phyloP scores from a whole-genome alignment of 2,888 invertebrate genomes.

The Carabus problematicus region DNA sequence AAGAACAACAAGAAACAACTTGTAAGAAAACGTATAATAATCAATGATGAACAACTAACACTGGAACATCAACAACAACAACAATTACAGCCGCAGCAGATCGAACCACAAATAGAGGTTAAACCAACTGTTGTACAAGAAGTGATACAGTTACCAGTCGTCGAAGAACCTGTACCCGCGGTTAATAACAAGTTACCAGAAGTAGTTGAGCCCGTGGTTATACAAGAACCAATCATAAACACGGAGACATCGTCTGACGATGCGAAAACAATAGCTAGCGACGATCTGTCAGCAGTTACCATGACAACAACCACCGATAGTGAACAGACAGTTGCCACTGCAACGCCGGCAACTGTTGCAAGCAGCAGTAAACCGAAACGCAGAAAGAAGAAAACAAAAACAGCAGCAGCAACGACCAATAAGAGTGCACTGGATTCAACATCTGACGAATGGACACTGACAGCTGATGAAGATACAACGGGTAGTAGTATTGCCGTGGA shows the following conservation, averaged over 20 bases:
- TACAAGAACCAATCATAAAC: too few relatives aligned
- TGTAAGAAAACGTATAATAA: conserved; percentile 50
- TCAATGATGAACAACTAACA: conserved; percentile 49
- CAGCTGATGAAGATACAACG: conserved; percentile 43
- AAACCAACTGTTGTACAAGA: conserved; percentile 12
- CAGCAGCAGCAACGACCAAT: conserved; percentile 24
- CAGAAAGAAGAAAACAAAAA: conserved; percentile 27
- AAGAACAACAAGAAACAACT: conserved; percentile 11
- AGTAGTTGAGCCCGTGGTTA: background rate
- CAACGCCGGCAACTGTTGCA: too few relatives aligned
- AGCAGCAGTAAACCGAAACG: conserved; percentile 16
- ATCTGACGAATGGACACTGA: background rate
- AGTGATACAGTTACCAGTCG: background rate
- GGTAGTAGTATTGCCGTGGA: too few relatives aligned
- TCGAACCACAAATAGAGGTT: background rate
- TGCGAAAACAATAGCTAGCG: too few relatives aligned
- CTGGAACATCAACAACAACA: conserved; percentile 9
- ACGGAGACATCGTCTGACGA: too few relatives aligned
- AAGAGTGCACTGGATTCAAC: conserved; percentile 47
- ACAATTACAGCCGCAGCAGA: too few relatives aligned
- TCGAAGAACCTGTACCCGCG: background rate
- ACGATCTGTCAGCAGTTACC: too few relatives aligned
- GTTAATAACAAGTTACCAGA: background rate
- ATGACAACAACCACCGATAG: too few relatives aligned
- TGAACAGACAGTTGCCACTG: too few relatives aligned